Percentiles rank a stretch among this genome's conserved stretches.
phyloP scores from a whole-genome alignment of 2,797 vertebrate species.

The Rhodeus uyekii region DNA sequence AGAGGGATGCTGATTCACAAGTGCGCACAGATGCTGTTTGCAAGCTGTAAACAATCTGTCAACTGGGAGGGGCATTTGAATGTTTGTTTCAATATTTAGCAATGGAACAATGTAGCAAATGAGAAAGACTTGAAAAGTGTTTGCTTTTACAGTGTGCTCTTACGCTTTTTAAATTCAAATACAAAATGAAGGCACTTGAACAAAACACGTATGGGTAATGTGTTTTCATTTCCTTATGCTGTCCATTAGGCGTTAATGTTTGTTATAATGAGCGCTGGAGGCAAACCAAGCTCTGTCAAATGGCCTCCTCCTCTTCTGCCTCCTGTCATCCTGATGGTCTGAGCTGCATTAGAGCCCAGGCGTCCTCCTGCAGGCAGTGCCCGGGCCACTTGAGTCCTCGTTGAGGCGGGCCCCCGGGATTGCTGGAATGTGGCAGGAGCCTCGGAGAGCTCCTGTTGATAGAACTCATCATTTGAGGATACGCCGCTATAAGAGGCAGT shows the following conservation, averaged over 20 bases:
- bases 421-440: conserved; percentile 24
- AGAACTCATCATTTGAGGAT: conserved; percentile 41
- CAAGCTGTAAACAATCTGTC: conserved; percentile 42
- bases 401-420: background rate
- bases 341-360: conserved; percentile 45
- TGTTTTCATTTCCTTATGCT: conserved; percentile 55
- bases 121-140: conserved; percentile 14
- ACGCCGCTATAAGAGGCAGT: conserved; percentile 43
- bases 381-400: background rate
- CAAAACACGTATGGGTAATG: conserved; percentile 40
- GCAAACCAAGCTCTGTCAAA: conserved; percentile 37
- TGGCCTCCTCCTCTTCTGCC: background rate
- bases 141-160: conserved; percentile 21
- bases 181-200: conserved; percentile 20
- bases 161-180: conserved; percentile 19
- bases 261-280: conserved; percentile 53
- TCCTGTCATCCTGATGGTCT: conserved; percentile 28
- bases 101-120: conserved; percentile 16
- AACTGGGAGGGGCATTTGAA: conserved; percentile 15
- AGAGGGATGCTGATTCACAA: conserved; percentile 41
- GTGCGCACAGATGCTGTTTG: conserved; percentile 39
- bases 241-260: conserved; percentile 52
- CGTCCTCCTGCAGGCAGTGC: background rate
- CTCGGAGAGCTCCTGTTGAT: conserved; percentile 17
- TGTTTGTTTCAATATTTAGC: conserved; percentile 46